Base-by-base conservation (phyloP, 2,797 vertebrate genomes). In the Trachurus trachurus region DNA sequence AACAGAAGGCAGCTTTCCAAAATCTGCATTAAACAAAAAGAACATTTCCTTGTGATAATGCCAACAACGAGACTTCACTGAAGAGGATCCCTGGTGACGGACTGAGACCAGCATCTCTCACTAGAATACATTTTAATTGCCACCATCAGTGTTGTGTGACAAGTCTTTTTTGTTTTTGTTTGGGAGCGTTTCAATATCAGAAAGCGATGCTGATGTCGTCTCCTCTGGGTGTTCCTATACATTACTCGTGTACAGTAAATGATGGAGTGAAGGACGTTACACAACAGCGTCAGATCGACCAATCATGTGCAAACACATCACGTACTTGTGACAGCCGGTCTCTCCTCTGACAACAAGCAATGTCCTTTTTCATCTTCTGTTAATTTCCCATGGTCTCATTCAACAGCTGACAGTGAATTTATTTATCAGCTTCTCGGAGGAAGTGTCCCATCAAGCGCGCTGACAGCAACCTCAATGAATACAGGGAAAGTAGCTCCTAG, bases 381-480 rank as follows among this genome's bases (percentile, higher is more conserved):
- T 45, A 7, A 21, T 5, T 4, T 57, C 40, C 29, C 1, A 2
- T 1, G 1, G 26, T 44, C 26, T 59, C 34, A 10, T 63, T 86
- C 6, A 67, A 57, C 66, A 67, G 78, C 63, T 64, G 42, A 74
- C 59, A 37, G 54, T 13, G 6, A 29, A 70, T 80, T 54, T 60
- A 67, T 71, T 64, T 7, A 80, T 79, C 57, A 59, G 17, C 49
- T 2, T 11, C 1, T 4, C 1, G 3, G 21, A 89, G 86, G 89
- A 90, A 83, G 71, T 59, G 73, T 56, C 76, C 74, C 89, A 88
- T 92, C 77, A 84, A 66, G 49, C 16, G 61, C 17, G 65, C 39
- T 44, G 74, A 85, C 56, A 76, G 73, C 22, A 52, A 75, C 59
- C 49, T 56, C 47, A 53, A 19, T 44, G 40, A 81, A 81, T 47